Base-by-base conservation (phyloP, 2,888 invertebrate genomes). In the Philereme vetulata region DNA sequence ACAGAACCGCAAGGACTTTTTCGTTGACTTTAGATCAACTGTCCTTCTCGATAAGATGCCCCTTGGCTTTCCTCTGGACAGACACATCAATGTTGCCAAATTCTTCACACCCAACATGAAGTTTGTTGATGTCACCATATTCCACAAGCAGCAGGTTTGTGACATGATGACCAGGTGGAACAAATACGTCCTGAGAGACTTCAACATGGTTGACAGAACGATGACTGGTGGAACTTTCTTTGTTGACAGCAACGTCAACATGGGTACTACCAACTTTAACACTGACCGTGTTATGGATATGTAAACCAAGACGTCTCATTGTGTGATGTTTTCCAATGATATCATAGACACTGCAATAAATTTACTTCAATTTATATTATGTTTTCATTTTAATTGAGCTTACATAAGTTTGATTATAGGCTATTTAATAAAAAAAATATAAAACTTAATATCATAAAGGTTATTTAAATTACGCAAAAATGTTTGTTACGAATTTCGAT, bases 1-100 rank as follows among this genome's bases (percentile, higher is more conserved):
- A 59, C 90, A 85, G 59, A 86, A 85, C 60, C 87, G 88, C 67
- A 93, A 87, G 64, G 92, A 93, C 64, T 71, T 88, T 44, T 65
- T 81, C n/a, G 57, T 72, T 9, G 89, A 90, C 76, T 86, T 77
- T 77, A 86, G 90, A 64, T 84, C 80, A 11, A 88, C 86, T 56
- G 80, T 84, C 1, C 72, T 89, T 76, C 85, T 94, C 49, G 96
- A 96, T 80, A 93, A 90, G 67, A 93, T 93, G 80, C 93, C 96
- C 48, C 90, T 95, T 74, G 96, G 95, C 55, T 96, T 94, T 93
- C 96, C 96, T 64, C 93, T 96, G 78, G 96, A 96, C 78, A 94
- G 95, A 70, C 87, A 89, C 32, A 93, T 95, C 74, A 89, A 94
- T 47, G 88, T 93, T 48, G 84, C 84, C 51, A 89, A 87, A 64